phyloP scores from a whole-genome alignment of 2,888 invertebrate genomes.

The Sepiola atlantica region DNA sequence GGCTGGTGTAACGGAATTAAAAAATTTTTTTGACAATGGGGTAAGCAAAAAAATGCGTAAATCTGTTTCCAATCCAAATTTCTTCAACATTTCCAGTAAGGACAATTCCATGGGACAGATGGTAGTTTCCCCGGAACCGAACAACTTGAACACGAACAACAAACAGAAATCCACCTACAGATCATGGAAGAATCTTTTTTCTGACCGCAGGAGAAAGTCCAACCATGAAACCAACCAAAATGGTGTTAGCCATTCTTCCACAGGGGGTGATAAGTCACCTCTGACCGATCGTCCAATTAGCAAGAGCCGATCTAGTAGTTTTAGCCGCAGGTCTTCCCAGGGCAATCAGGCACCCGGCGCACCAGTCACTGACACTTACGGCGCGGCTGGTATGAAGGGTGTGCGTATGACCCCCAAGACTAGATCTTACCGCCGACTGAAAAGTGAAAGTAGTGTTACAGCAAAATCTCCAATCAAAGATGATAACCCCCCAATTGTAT shows the following conservation, averaged over 20 bases:
- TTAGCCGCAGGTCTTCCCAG: not conserved
- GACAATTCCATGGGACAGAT: constrained; percentile 53
- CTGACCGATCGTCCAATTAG: not conserved
- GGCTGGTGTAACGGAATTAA: constrained; percentile 52
- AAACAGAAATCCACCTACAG: constrained; percentile 23
- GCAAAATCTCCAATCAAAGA: constrained; percentile 37
- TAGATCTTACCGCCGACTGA: constrained; percentile 11
- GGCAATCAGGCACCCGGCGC: not conserved
- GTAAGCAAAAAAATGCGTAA: constrained; percentile 55
- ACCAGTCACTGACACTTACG: not conserved
- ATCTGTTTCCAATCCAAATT: constrained; percentile 69
- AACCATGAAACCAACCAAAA: constrained; percentile 23
- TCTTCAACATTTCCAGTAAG: constrained; percentile 63
- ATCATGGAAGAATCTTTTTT: constrained; percentile 33
- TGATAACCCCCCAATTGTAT: constrained; percentile 1
- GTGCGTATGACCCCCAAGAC: constrained; percentile 43
- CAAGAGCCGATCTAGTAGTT: constrained; percentile 38
- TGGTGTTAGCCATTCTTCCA: not conserved
- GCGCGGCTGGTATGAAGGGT: not conserved
- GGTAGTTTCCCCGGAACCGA: not conserved
- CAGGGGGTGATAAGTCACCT: not conserved
- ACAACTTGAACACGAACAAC: not conserved
- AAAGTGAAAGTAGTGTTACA: not conserved
- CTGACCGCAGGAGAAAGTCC: constrained; percentile 37
- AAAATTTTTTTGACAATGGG: constrained; percentile 55